Base-by-base conservation (phyloP, 1,140 invertebrate species). In the Branchinecta lynchi region DNA sequence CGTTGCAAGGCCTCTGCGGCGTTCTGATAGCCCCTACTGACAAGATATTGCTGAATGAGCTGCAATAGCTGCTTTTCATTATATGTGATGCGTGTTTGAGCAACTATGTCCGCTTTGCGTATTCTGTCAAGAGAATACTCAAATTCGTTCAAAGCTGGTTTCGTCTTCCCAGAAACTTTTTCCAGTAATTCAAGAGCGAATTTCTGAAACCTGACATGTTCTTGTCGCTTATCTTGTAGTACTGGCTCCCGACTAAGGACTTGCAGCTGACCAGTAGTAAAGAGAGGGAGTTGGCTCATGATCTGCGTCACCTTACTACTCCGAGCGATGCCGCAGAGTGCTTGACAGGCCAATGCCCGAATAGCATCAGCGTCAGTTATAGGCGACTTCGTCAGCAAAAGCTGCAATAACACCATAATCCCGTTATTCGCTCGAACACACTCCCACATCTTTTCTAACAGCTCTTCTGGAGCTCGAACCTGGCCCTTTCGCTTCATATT, bases 341-440 rank as follows among this genome's bases (percentile, higher is more conserved):
- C 93, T 73, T 91, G 84, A 76, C 94, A 96, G 3, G 95, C 92
- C 73, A 98, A 80, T 6, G 90, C 90, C 46, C 95, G 82, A 73
- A 98, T 89, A 65, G 87, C 87, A 80, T 98, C 96, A 6, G 95
- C 96, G 82, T 98, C 95, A 1, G 93, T 97, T 32, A 98, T 92
- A 0, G 96, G 95, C 9, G 87, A 88, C 81, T 96, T 97, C 7
- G 90, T 86, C 77, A 89, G 87, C 84, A 98, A 87, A 46, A 96
- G 80, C 72, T 83, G 81, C 44, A 85, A 76, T 15, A 86, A 74
- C 32, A 81, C 77, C 77, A 76, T 71, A 8, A 75, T 73, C 43
- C 74, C 74, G 20, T 76, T 76, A 78, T 95, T 96, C 2, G 87
- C 87, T 72, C 94, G 81, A 5, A 96, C 87, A 73, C 88, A 89